Evolutionary conservation across 2,888 invertebrate genomes (phyloP).

Genomic region (Podotricha telesiphe): DNA sequence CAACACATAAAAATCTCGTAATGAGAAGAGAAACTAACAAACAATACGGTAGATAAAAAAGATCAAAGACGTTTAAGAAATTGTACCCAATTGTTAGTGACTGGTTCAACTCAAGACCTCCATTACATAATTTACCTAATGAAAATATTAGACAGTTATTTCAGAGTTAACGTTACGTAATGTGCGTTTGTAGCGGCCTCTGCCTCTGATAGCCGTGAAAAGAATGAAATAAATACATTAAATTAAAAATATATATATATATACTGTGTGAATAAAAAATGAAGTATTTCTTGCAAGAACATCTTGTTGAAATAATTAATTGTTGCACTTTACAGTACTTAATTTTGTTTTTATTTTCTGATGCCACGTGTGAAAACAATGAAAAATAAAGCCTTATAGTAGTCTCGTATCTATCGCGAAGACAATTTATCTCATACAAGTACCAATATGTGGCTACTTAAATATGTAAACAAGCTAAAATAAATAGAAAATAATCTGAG

Average conservation of each 20-base stretch:
- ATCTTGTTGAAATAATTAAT: no score
- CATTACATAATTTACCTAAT: conserved; percentile 6
- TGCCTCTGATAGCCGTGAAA: conserved; percentile 24
- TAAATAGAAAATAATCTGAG: conserved; percentile 17
- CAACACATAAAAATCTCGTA: conserved; percentile 2
- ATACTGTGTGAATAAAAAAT: not conserved
- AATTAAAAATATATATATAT: not conserved
- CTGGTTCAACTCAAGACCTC: conserved; percentile 17
- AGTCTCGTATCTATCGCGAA: not conserved
- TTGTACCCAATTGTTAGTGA: conserved; percentile 4
- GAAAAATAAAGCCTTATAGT: not conserved
- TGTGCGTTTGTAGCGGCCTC: conserved; percentile 15
- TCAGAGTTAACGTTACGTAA: conserved; percentile 22
- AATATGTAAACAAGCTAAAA: conserved; percentile 17
- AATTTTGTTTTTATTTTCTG: no score
- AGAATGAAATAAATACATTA: conserved; percentile 28
- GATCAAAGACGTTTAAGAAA: conserved; percentile 11
- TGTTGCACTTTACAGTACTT: no score
- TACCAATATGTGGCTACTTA: conserved; percentile 17
- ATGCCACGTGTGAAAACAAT: no score
- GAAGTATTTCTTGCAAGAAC: not conserved
- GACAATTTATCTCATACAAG: conserved; percentile 1
- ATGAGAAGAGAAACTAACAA: not conserved
- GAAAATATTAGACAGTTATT: conserved; percentile 1
- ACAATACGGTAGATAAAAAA: conserved; percentile 10